Conservation (phyloP, 2,113 vertebrate genomes). For the Trachemys scripta region DNA sequence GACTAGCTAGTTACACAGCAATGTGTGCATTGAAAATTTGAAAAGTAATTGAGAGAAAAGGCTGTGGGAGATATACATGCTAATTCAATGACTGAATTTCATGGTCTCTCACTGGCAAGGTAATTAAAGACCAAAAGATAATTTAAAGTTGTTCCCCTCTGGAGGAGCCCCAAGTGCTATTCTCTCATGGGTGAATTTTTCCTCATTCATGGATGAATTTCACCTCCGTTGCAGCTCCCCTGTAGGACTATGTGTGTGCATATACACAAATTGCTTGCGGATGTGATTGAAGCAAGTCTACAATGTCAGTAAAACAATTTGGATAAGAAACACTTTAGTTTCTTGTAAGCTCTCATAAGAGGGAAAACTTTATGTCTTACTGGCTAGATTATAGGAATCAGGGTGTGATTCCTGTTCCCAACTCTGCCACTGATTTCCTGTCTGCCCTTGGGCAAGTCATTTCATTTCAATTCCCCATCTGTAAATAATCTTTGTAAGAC, state of each 20-base stretch:
- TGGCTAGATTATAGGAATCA: neutral
- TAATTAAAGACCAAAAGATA: neutral
- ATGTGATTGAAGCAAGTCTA: neutral
- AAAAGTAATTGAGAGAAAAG: fast-evolving
- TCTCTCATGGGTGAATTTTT: neutral
- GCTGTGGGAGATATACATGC: neutral
- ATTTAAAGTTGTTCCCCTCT: neutral
- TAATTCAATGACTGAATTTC: neutral
- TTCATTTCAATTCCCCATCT: neutral
- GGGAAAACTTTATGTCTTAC: fast-evolving
- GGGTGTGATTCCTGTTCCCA: neutral
- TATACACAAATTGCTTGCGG: neutral
- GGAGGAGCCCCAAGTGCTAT: neutral
- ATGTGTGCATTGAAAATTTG: neutral
- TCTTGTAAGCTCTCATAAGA: neutral
- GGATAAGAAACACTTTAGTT: neutral
- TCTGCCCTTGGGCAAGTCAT: neutral
- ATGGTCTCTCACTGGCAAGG: neutral
- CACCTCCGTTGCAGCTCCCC: neutral
- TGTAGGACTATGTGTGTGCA: neutral
- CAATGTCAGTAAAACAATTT: neutral
- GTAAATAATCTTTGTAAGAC: neutral
- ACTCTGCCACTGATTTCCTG: neutral
- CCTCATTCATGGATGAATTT: neutral
- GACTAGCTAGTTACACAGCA: neutral